Conservation (phyloP, 2,113 vertebrate species). For the Mus musculus region DNA sequence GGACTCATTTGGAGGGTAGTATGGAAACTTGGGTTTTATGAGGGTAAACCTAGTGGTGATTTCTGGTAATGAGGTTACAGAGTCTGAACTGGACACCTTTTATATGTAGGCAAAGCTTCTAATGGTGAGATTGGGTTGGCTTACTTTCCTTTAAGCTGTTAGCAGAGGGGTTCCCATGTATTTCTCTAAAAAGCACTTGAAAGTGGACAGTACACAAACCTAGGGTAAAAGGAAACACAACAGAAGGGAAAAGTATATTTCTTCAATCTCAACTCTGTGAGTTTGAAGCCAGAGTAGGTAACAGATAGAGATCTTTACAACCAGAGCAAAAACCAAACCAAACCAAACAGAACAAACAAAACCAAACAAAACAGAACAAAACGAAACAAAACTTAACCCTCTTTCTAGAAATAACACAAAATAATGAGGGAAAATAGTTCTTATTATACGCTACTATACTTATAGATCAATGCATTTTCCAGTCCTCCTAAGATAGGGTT, state of each 20-base stretch:
- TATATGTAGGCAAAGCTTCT: not conserved
- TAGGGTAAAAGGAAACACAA: not conserved
- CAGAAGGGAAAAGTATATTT: too few relatives aligned
- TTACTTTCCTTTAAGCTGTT: not conserved
- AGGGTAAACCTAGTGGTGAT: not conserved
- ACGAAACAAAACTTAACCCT: too few relatives aligned
- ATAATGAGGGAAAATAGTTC: not conserved
- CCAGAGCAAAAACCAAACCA: too few relatives aligned
- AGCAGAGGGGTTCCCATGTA: not conserved
- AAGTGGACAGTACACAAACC: not conserved
- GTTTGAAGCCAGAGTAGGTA: too few relatives aligned
- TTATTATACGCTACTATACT: not conserved
- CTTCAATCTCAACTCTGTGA: too few relatives aligned
- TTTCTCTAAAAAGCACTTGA: not conserved
- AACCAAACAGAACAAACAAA: too few relatives aligned
- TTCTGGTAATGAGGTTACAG: not conserved
- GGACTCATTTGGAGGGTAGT: not conserved
- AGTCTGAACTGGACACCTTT: not conserved
- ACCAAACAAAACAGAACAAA: too few relatives aligned
- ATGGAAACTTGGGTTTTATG: not conserved
- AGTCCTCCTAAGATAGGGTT: not conserved
- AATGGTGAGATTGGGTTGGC: not conserved
- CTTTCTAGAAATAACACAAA: not conserved
- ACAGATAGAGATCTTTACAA: too few relatives aligned
- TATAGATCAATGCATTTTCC: not conserved